These are phyloP conservation scores for Drosophila flavopinicola DNA, from an alignment of 2,888 invertebrate species.

Conservation along the genomic window DNA sequence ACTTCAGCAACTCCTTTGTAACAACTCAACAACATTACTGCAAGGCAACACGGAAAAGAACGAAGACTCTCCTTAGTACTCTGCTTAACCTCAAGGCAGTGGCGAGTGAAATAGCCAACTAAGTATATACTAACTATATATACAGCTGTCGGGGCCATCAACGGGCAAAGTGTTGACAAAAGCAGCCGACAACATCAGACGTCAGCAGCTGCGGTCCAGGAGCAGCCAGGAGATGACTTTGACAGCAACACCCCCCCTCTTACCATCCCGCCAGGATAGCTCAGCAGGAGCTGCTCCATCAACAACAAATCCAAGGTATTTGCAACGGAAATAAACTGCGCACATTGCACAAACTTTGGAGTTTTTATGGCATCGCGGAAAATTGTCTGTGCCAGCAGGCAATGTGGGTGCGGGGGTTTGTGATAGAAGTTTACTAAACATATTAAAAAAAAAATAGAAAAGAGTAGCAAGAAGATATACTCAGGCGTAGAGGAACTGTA, in stretches of 20 bases:
- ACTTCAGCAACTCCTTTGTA: slow-evolving; percentile 34
- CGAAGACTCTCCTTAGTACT: background rate
- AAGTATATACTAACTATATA: slow-evolving; percentile 33
- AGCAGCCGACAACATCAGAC: slow-evolving; percentile 77
- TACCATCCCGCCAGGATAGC: background rate
- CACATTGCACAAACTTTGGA: slow-evolving; percentile 74
- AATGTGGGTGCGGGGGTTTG: slow-evolving; percentile 15
- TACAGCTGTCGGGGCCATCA: slow-evolving; percentile 71
- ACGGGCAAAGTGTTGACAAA: slow-evolving; percentile 77
- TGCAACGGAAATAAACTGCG: slow-evolving; percentile 80
- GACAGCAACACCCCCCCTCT: slow-evolving; percentile 13
- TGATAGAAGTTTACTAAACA: slow-evolving; percentile 73
- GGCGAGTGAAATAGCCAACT: slow-evolving; percentile 41
- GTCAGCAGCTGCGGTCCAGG: slow-evolving; percentile 74
- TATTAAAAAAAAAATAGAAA: slow-evolving; percentile 64
- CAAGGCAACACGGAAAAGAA: slow-evolving; percentile 1
- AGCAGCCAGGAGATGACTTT: slow-evolving; percentile 36
- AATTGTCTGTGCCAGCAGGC: slow-evolving; percentile 46
- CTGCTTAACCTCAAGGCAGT: slow-evolving; percentile 14
- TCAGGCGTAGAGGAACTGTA: slow-evolving; percentile 56
- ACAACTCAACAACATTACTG: slow-evolving; percentile 32
- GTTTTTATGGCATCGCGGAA: slow-evolving; percentile 68
- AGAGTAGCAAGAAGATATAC: slow-evolving; percentile 32
- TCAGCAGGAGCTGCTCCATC: background rate
- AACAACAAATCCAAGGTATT: slow-evolving; percentile 72